Percentiles rank a stretch among this genome's conserved stretches.
These are phyloP conservation scores for Sialia sialis DNA, from an alignment of 2,113 vertebrate genomes.

Conservation along the genomic window DNA sequence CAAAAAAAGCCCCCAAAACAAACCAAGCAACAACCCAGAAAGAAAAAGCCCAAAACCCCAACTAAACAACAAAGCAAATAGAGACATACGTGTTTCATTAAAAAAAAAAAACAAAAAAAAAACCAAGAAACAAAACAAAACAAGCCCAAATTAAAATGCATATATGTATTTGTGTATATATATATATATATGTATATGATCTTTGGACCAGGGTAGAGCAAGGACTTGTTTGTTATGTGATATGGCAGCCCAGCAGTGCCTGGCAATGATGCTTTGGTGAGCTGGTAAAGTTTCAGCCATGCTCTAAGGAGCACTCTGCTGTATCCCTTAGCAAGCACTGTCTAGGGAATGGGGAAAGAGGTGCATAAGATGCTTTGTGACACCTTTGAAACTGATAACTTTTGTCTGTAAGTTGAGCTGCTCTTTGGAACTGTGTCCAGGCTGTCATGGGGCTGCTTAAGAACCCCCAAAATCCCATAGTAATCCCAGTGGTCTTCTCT, in stretches of 20 bases:
- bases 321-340: background rate
- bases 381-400: background rate
- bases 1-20: background rate
- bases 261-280: background rate
- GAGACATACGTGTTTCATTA: background rate
- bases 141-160: background rate
- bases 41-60: background rate
- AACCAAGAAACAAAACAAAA: no score
- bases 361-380: background rate
- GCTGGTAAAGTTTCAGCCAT: background rate
- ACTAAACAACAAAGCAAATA: background rate
- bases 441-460: background rate
- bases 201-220: background rate
- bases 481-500: background rate
- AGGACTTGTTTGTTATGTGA: background rate
- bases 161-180: fast-evolving
- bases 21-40: background rate
- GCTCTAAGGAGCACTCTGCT: background rate
- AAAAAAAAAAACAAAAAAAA: background rate
- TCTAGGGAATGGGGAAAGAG: background rate
- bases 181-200: fast-evolving
- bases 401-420: background rate
- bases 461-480: background rate
- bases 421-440: background rate
- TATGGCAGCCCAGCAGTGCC: background rate